Percentiles rank a stretch among this genome's conserved stretches.
phyloP scores from a whole-genome alignment of 2,113 vertebrate genomes.

The Erinaceus europaeus region DNA sequence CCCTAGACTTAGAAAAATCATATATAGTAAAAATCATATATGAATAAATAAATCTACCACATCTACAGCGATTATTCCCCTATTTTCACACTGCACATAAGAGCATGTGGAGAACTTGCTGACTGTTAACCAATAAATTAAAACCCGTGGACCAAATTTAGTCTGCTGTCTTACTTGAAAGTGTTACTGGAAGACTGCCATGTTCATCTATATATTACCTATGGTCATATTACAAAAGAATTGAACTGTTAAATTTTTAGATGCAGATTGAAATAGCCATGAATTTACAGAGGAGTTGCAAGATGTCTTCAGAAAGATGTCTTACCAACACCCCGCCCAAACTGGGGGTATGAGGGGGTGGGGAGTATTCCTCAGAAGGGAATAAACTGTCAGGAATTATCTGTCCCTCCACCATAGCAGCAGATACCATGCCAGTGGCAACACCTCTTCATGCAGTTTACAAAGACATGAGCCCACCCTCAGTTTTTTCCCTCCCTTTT shows the following conservation, averaged over 20 bases:
- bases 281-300: constrained; percentile 12
- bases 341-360: not conserved
- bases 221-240: not conserved
- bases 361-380: not conserved
- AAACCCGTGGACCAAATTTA: not conserved
- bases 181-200: not conserved
- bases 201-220: not conserved
- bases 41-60: constrained; percentile 26
- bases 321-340: not conserved
- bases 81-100: not conserved
- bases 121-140: not conserved
- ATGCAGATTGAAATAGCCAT: not conserved
- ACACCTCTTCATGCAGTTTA: not conserved
- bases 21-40: not conserved
- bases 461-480: not conserved
- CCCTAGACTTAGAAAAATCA: not conserved
- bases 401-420: not conserved
- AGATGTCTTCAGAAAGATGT: not conserved
- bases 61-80: not conserved
- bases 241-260: not conserved
- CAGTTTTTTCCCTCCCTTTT: no score
- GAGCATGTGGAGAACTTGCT: not conserved
- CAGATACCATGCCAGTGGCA: not conserved
- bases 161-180: not conserved
- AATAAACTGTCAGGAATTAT: not conserved